These are phyloP conservation scores for Trichechus manatus DNA, from an alignment of 2,113 vertebrate species.

Conservation along the genomic window DNA sequence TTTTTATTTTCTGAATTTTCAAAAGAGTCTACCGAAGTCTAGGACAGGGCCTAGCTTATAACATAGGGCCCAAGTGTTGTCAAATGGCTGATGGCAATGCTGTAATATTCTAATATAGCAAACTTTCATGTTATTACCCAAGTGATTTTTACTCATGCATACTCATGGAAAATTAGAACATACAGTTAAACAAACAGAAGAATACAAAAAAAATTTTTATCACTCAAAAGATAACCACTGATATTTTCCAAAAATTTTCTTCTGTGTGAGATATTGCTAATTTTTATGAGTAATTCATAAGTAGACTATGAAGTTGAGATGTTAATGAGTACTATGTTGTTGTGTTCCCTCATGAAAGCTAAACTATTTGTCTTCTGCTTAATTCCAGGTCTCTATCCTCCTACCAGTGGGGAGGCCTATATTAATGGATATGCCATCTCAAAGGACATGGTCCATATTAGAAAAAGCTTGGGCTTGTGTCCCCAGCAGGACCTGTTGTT, in stretches of 20 bases:
- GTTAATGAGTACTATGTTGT: background rate
- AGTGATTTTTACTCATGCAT: background rate
- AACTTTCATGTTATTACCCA: background rate
- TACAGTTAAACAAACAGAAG: background rate
- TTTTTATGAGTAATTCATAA: background rate
- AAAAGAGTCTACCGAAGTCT: background rate
- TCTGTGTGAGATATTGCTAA: background rate
- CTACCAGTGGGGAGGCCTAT: constrained; percentile 92
- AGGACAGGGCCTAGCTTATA: background rate
- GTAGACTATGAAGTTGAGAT: background rate
- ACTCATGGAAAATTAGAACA: background rate
- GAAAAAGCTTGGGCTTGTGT: constrained; percentile 94
- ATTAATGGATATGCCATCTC: constrained; percentile 94
- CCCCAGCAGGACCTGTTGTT: constrained; percentile 97
- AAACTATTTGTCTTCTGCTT: constrained; percentile 37
- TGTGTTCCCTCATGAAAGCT: background rate
- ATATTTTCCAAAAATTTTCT: constrained; percentile 17
- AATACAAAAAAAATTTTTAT: background rate
- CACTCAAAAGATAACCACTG: background rate
- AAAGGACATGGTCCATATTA: constrained; percentile 95
- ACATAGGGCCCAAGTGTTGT: background rate
- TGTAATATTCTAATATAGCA: background rate
- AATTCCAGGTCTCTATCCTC: constrained; percentile 93
- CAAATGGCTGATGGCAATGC: background rate
- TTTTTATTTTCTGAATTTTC: background rate